These are phyloP conservation scores for Alces alces DNA, from an alignment of 2,113 vertebrate genomes.

Conservation along the genomic window DNA sequence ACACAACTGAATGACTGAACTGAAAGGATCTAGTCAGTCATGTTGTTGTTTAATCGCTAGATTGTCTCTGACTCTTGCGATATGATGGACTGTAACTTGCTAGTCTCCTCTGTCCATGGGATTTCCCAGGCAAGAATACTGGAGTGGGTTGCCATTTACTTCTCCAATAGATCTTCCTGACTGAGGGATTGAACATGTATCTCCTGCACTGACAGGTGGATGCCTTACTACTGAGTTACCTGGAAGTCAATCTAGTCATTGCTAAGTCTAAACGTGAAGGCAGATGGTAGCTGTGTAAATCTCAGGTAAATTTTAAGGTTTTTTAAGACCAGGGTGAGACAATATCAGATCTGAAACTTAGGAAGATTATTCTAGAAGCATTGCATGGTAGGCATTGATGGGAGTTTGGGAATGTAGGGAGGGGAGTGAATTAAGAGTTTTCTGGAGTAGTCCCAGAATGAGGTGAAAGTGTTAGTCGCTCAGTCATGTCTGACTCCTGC, in stretches of 20 bases:
- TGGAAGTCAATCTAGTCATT: not conserved
- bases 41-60: not conserved
- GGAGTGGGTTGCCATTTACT: not conserved
- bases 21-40: not conserved
- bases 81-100: not conserved
- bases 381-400: not conserved
- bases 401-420: not conserved
- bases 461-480: not conserved
- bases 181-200: not conserved
- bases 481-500: not conserved
- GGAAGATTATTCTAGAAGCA: conserved; percentile 13
- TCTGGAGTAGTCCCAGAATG: not conserved
- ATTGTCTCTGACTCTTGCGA: not conserved
- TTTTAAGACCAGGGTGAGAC: not conserved
- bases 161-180: not conserved
- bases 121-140: not conserved
- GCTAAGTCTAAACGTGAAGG: not conserved
- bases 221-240: not conserved
- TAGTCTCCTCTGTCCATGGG: not conserved
- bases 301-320: not conserved
- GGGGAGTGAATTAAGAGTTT: not conserved
- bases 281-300: not conserved
- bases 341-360: not conserved
- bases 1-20: not conserved
- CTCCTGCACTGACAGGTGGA: not conserved